phyloP scores from a whole-genome alignment of 2,888 invertebrate genomes.

The Lacanobia wlatinum region DNA sequence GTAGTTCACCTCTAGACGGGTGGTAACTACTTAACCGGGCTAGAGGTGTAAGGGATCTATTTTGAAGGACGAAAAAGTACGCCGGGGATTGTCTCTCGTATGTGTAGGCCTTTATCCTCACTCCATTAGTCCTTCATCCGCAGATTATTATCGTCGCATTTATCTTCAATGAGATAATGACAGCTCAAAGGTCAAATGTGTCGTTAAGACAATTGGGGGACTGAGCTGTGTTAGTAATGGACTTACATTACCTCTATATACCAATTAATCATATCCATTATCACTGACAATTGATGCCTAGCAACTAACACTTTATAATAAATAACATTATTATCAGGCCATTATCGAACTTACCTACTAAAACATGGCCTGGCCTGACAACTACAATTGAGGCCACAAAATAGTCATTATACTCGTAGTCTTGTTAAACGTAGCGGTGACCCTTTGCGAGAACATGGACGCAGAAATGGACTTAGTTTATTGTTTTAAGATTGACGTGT shows the following conservation, averaged over 20 bases:
- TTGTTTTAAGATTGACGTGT: constrained; percentile 21
- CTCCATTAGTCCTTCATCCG: constrained; percentile 46
- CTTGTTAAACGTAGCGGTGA: constrained; percentile 35
- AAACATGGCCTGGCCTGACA: too few relatives aligned
- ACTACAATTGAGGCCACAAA: constrained; percentile 13
- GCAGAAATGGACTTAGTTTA: constrained; percentile 10
- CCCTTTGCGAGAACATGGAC: constrained; percentile 14
- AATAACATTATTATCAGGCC: too few relatives aligned
- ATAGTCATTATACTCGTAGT: constrained; percentile 37
- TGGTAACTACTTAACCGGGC: too few relatives aligned
- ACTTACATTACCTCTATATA: not conserved
- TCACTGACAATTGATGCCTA: too few relatives aligned
- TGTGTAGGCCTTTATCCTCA: not conserved
- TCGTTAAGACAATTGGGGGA: not conserved
- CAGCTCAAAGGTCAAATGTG: constrained; percentile 20
- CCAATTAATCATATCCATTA: too few relatives aligned
- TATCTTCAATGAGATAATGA: constrained; percentile 41
- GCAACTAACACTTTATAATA: too few relatives aligned
- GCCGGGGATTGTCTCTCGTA: too few relatives aligned
- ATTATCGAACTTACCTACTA: too few relatives aligned
- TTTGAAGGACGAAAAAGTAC: too few relatives aligned
- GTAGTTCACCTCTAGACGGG: too few relatives aligned
- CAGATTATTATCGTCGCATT: constrained; percentile 38
- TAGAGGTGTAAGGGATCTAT: too few relatives aligned
- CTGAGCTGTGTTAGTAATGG: not conserved